Evolutionary conservation across 2,888 invertebrate genomes (phyloP), one percentile per base, ranked within the genome.

Genomic region (Parasteatoda lunata): DNA sequence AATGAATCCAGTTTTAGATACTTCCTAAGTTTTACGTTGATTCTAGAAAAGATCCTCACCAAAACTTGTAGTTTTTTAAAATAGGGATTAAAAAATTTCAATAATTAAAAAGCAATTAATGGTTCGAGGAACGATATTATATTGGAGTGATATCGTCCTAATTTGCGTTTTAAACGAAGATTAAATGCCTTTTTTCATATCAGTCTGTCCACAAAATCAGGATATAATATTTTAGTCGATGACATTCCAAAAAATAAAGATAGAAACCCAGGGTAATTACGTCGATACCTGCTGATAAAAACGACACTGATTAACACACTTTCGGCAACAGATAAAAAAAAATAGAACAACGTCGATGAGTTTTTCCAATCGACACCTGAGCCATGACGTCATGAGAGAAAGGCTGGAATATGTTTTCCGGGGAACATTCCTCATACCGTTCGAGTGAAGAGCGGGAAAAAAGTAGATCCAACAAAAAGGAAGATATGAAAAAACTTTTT

Each of bases 371-470:
- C 81, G 47, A 52, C 73, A 75, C 66, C 81, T 81, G 73, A 73
- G n/a, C 4, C 11, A 47, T 81, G 81, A 81, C 81, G 81, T 81
- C 81, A 81, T 66, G 9, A 54, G 45, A n/a, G 47, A 47, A 59
- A n/a, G 9, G 6, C 52, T 68, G 66, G 72, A 81, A 81, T 81
- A 81, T 81, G 81, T 75, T 81, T 81, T 81, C 81, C 81, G 81
- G 30, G 30, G 81, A 80, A 72, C 73, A 59, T 66, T 73, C 73
- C 80, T 72, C 72, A 15, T 49, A 30, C 45, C 66, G 59, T 48
- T 49, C n/a, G 9, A 9, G n/a, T 11, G 71, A 54, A 51, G 47
- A 47, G 52, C 30, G 72, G 52, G 30, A 76, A 68, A 78, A 78
- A 69, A 52, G 15, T 59, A 51, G 68, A 77, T 70, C 68, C 64